These are phyloP conservation scores for Tangara arthus DNA, from an alignment of 2,797 vertebrate species.

Conservation along the genomic window DNA sequence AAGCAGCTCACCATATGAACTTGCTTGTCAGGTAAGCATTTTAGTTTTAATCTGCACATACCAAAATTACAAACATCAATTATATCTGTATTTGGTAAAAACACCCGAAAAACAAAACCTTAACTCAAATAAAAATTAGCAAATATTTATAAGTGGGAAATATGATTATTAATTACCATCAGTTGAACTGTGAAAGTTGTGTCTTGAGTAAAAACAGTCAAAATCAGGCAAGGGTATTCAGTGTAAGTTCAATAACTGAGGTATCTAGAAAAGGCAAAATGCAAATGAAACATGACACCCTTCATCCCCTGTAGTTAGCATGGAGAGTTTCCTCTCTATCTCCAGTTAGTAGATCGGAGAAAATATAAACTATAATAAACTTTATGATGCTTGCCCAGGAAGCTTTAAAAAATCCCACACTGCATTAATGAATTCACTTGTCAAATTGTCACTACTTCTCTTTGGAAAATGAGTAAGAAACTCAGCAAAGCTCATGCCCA, in stretches of 20 bases:
- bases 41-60: not conserved
- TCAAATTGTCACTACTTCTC: not conserved
- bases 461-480: not conserved
- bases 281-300: not conserved
- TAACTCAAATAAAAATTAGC: not conserved
- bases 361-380: not conserved
- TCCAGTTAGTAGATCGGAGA: not conserved
- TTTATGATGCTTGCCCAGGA: not conserved
- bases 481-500: not conserved
- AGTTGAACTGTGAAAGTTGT: not conserved
- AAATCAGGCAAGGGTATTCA: not conserved
- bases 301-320: not conserved
- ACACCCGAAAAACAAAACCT: rapidly evolving
- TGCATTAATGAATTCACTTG: not conserved
- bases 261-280: not conserved
- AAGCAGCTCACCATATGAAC: not conserved
- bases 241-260: not conserved
- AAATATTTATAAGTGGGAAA: not conserved
- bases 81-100: not conserved
- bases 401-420: not conserved
- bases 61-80: not conserved
- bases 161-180: not conserved
- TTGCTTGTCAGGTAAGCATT: not conserved
- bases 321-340: not conserved
- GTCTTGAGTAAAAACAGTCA: not conserved